phyloP scores from a whole-genome alignment of 2,888 invertebrate genomes.

The Lasioglossum lativentre region DNA sequence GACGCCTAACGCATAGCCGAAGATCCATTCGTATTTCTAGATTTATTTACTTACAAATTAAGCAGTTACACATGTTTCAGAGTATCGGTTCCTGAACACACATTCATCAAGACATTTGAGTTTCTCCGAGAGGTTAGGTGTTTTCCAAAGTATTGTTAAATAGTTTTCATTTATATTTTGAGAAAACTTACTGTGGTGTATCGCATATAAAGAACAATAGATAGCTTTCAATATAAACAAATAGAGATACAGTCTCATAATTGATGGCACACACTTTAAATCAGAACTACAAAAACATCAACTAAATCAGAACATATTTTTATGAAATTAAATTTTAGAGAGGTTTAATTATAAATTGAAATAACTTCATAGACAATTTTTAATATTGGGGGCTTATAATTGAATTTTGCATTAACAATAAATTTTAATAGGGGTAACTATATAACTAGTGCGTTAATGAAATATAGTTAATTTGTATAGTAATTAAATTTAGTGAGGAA shows the following conservation, averaged over 20 bases:
- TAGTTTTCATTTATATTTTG: neutral
- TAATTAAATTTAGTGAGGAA: too few species aligned
- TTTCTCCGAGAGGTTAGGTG: neutral
- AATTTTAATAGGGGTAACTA: too few species aligned
- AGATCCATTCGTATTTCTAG: neutral
- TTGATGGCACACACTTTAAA: too few species aligned
- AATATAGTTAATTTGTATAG: too few species aligned
- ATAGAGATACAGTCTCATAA: neutral
- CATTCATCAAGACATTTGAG: neutral
- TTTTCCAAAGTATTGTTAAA: neutral
- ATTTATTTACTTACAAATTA: conserved; percentile 10
- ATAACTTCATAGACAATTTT: too few species aligned
- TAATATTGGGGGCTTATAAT: too few species aligned
- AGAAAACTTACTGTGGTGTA: neutral
- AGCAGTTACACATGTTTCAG: neutral
- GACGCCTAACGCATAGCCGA: neutral
- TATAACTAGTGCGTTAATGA: too few species aligned
- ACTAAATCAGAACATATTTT: too few species aligned
- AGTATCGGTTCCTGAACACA: neutral
- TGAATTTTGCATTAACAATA: too few species aligned
- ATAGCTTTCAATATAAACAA: neutral
- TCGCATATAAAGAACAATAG: neutral
- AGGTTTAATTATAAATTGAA: too few species aligned
- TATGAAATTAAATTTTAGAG: too few species aligned
- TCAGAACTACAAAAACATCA: too few species aligned